Evolutionary conservation across 2,888 invertebrate genomes (phyloP).

Genomic region (Oscheius sp.): DNA sequence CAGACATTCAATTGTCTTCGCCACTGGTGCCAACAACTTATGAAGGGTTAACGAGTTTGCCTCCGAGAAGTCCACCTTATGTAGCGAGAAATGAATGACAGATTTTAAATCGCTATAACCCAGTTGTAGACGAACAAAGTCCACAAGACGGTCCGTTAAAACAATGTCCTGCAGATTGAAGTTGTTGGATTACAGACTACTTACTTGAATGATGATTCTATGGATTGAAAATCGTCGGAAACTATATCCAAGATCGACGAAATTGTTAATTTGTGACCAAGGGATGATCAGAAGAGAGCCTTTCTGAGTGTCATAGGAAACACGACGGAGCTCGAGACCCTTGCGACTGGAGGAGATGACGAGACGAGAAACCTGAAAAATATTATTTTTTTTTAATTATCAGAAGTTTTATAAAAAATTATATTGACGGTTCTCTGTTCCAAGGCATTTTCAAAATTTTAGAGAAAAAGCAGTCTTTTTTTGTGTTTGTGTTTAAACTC

Average conservation of each 20-base stretch:
- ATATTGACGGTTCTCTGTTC: too few species aligned
- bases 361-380: constrained; percentile 45
- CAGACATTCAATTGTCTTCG: constrained; percentile 21
- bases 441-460: too few species aligned
- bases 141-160: constrained; percentile 39
- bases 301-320: constrained; percentile 42
- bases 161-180: constrained; percentile 36
- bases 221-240: constrained; percentile 43
- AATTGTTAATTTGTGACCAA: constrained; percentile 2
- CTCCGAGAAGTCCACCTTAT: constrained; percentile 42
- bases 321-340: constrained; percentile 45
- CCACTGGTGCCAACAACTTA: constrained; percentile 35
- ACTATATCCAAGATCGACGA: constrained; percentile 32
- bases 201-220: constrained; percentile 41
- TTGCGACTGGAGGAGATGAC: constrained; percentile 36
- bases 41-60: constrained; percentile 46
- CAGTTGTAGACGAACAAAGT: constrained; percentile 43
- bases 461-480: too few species aligned
- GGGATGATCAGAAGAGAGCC: constrained; percentile 29
- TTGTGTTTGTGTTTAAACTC: not conserved
- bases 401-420: not conserved
- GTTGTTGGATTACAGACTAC: not conserved
- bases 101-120: constrained; percentile 36
- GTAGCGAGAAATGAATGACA: constrained; percentile 36
- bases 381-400: not conserved